Conservation (phyloP, 1,140 invertebrate species). For the Meloidogyne exigua region DNA sequence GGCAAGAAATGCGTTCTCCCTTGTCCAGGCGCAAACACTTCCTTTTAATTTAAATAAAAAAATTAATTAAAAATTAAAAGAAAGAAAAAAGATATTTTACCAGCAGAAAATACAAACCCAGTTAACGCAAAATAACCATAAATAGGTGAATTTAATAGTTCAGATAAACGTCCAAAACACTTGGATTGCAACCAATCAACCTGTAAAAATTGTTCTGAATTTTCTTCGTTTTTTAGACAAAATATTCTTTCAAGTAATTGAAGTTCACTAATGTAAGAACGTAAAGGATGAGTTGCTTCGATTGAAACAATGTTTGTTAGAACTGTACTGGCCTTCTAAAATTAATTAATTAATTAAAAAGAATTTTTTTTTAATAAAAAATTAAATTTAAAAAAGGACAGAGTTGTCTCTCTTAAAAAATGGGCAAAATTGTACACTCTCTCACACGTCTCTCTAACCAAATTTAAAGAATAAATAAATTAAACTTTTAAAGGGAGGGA, state of each 20-base stretch:
- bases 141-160: conserved; percentile 23
- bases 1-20: conserved; percentile 35
- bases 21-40: conserved; percentile 37
- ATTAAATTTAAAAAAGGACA: no score
- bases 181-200: conserved; percentile 32
- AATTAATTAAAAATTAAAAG: background rate
- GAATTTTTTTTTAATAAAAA: no score
- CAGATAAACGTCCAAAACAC: conserved; percentile 26
- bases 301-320: background rate
- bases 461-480: no score
- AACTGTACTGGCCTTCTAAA: background rate
- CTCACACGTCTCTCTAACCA: no score
- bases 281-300: background rate
- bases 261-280: background rate
- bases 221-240: background rate
- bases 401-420: no score
- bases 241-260: background rate
- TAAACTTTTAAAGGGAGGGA: no score
- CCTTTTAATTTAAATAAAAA: conserved; percentile 33
- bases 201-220: background rate
- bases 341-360: no score
- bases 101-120: conserved; percentile 40
- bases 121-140: conserved; percentile 27
- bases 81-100: background rate
- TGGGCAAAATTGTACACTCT: no score